Evolutionary conservation across 1,140 invertebrate genomes (phyloP), one percentile per base, ranked within the genome.

Genomic region (Centruroides sculpturatus): DNA sequence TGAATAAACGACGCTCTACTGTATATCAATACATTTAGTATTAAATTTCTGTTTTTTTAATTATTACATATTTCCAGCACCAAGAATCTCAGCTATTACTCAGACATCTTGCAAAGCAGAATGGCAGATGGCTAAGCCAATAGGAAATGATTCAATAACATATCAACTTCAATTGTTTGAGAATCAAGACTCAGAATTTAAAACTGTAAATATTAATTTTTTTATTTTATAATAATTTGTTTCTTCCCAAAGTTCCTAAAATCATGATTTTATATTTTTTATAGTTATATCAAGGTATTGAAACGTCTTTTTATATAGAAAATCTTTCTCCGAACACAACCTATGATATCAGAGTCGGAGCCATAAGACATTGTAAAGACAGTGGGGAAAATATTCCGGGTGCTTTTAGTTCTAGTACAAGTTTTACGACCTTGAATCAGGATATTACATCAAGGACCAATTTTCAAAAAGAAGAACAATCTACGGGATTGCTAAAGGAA

Each of bases 261-360:
- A 0, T 23, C 23, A 23, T 2, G 23, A 23, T 23, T 23, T 23
- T 23, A 23, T 23, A 23, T 23, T 23, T 23, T 23, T 23, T 23
- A 23, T 23, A 23, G 84, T 78, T 86, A 48, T 88, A 88, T 69
- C 75, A 77, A 65, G 86, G 86, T 51, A 66, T 74, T 61, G 85
- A 83, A 60, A 81, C 80, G 23, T 80, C 78, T 69, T 83, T 78
- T 69, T 73, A 72, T 57, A 71, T 89, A 66, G 80, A 81, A 63
- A 81, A 82, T 68, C 75, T 89, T 64, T 80, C 83, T 66, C 75
- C 82, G 13, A 83, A 82, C 61, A 79, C 78, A 41, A 84, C 86
- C 64, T 89, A 89, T 71, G 72, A 76, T 64, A 79, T 86, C 56
- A 78, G 85, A 35, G 85, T 89, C 13, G 85, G 83, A 74, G 81